Base-by-base conservation (phyloP, 2,113 vertebrate genomes). In the Leptosomus discolor region DNA sequence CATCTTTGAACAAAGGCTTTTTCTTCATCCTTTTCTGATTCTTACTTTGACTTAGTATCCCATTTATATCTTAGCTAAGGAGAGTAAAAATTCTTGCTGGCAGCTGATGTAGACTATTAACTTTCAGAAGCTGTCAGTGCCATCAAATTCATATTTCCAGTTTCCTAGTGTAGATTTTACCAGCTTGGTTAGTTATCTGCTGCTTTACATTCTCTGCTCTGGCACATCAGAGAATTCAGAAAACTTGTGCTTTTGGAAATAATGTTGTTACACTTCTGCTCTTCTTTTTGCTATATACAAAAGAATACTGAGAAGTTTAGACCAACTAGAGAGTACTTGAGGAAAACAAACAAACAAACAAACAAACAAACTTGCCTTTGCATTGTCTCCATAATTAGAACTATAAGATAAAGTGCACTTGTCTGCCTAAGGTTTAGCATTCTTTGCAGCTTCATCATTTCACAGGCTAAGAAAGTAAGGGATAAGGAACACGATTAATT, bases 371-470 rank as follows among this genome's bases (percentile, higher is more conserved):
- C n/a, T 46, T 69, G 92, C 56, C 82, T 94, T 93, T 96, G 45
- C 91, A 96, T 15, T 16, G 5, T 68, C 74, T 94, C 12, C 5
- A 15, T 61, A 76, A 29, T 11, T 6, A 10, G 75, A 84, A 68
- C 87, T 97, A 83, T 95, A 96, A 1, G 17, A 39, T 76, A 94
- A 93, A 84, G 20, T 69, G 43, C 87, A 96, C 11, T 86, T 92
- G 3, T 87, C 24, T 82, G 85, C 58, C 29, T 61, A 76, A 39
- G 5, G 6, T 53, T 77, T 39, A 78, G 50, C 26, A 24, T 96
- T 92, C 27, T 88, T 97, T 95, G 88, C 88, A 88, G 93, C 89
- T 88, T 95, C 68, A 2, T 7, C 16, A 53, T 80, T 97, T 98
- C 92, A 94, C 70, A 61, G 83, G 88, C 97, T 64, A 58, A 70